A percentile compares a stretch with the other conserved stretches of the same genome.
Evolutionary conservation across 2,888 invertebrate genomes (phyloP).

Genomic region (Eristalis tenax): DNA sequence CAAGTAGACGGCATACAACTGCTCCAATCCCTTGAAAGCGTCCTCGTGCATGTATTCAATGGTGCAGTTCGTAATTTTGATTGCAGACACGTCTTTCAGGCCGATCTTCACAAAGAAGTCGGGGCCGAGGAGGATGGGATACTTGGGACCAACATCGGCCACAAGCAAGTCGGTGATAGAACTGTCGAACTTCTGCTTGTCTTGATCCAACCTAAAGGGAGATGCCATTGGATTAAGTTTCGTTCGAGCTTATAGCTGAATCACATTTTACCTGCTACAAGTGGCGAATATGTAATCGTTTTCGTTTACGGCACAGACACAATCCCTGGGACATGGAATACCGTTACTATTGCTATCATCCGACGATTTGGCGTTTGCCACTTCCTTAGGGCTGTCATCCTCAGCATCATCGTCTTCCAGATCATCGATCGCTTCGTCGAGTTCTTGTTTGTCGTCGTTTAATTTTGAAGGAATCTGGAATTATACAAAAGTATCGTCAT

Average conservation of each 20-base stretch:
- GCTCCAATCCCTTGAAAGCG: conserved; percentile 87
- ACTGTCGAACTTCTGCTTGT: conserved; percentile 86
- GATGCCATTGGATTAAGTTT: neutral
- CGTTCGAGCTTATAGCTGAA: neutral
- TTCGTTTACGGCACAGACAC: conserved; percentile 84
- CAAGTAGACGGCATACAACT: conserved; percentile 87
- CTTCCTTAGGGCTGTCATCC: conserved; percentile 75
- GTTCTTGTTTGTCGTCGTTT: conserved; percentile 48
- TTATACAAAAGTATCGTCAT: neutral
- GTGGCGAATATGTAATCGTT: conserved; percentile 85
- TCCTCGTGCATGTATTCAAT: conserved; percentile 86
- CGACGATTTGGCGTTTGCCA: conserved; percentile 71
- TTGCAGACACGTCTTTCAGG: conserved; percentile 85
- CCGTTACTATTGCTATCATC: conserved; percentile 77
- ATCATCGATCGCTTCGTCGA: conserved; percentile 72
- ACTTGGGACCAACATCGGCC: conserved; percentile 84
- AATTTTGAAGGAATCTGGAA: conserved; percentile 50
- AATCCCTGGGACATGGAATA: conserved; percentile 85
- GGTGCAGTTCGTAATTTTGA: conserved; percentile 87
- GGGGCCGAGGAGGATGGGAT: conserved; percentile 84
- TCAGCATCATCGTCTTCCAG: conserved; percentile 74
- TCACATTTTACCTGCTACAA: conserved; percentile 83
- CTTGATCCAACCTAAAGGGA: conserved; percentile 83
- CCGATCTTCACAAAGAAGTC: conserved; percentile 85
- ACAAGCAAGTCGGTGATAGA: conserved; percentile 86